Percentiles rank a stretch among this genome's conserved stretches.
Evolutionary conservation across 2,888 invertebrate species (phyloP).

Genomic region (Lasioglossum marginatum): DNA sequence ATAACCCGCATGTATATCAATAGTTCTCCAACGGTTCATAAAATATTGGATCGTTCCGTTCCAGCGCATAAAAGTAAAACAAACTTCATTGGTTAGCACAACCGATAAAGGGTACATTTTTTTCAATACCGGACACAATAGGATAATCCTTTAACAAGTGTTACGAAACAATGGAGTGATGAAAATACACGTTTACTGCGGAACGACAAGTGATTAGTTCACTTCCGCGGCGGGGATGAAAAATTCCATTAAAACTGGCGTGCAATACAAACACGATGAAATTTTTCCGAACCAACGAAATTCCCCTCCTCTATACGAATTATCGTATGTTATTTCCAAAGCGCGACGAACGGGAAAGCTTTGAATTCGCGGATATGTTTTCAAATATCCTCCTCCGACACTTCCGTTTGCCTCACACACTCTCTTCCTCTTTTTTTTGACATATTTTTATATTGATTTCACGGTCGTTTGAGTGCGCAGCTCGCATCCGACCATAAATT

Average conservation of each 20-base stretch:
- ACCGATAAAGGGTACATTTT: neutral
- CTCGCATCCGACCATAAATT: conserved; percentile 48
- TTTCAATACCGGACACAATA: neutral
- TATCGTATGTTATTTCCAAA: conserved; percentile 24
- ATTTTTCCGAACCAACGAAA: neutral
- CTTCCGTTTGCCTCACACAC: neutral
- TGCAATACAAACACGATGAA: neutral
- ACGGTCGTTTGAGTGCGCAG: conserved; percentile 29
- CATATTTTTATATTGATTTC: conserved; percentile 43
- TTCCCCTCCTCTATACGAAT: neutral
- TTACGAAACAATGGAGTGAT: neutral
- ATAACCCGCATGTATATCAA: too few relatives aligned
- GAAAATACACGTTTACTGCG: neutral
- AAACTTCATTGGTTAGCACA: neutral
- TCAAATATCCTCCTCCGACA: neutral
- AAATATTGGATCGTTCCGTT: neutral
- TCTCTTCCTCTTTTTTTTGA: neutral
- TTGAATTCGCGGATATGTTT: conserved; percentile 15
- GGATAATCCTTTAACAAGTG: neutral
- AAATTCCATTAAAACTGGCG: neutral
- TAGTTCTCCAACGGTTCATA: neutral
- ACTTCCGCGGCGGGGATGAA: neutral
- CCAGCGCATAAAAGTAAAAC: neutral
- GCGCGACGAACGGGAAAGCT: neutral
- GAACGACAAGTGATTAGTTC: neutral